Base-by-base conservation (phyloP, 2,113 vertebrate species). In the Cyrtonyx montezumae region DNA sequence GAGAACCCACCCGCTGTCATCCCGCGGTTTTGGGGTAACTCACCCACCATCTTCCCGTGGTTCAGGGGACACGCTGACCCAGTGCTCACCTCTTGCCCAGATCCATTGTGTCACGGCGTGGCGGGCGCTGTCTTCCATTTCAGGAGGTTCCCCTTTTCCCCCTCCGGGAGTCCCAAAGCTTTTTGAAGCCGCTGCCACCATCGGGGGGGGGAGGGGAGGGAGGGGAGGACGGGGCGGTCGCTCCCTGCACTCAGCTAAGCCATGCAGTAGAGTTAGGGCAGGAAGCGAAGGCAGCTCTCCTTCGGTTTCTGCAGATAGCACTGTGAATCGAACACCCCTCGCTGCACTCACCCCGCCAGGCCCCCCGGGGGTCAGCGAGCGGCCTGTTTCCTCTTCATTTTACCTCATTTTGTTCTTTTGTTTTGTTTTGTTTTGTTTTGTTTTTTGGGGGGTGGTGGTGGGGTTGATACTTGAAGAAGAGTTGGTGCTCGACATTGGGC, bases 391-490 rank as follows among this genome's bases (percentile, higher is more conserved):
- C 88, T 93, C 83, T 89, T 94, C 68, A 59, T 92, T 96, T 97
- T 96, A 96, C 96, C 96, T 96, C 94, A 92, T 88, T 91, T 61
- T 62, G 28, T 15, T 42, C 58, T 70, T 91, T 49, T 90, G 43
- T 74, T 56, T 51, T 20, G 9, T 68, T 26, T 61, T 71, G 7
- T 4, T 36, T 67, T 32, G 37, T n/a, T 37, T 40, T n/a, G n/a
- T n/a, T 58, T 70, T 91, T 90, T 25, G 7, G 25, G 25, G 25
- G 49, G 25, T 40, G 49, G 49, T 13, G 22, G 12, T 11, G 12
- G 28, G 13, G 90, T 91, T 86, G 77, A 97, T 97, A 97, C 96
- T 97, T 97, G 96, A 97, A 96, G 93, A 93, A 65, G 63, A 40
- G 32, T 78, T 90, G 71, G 92, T 75, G 88, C 4, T 80, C 77